Conservation (phyloP, 2,113 vertebrate genomes). For the Zosterops pallidus region DNA sequence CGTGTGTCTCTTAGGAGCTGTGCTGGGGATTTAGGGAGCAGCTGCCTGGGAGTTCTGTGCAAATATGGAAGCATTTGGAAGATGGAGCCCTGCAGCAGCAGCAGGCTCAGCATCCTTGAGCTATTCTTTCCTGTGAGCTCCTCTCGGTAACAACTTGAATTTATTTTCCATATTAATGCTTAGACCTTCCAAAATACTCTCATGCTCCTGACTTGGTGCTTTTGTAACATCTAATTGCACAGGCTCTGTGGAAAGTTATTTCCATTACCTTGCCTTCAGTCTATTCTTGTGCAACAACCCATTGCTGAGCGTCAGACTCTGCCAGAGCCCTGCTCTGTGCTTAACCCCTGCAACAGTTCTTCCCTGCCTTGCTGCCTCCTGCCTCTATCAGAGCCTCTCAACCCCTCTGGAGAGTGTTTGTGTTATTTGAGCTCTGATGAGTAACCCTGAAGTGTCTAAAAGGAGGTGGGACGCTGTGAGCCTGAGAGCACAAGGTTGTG, state of each 20-base stretch:
- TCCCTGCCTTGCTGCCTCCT: neutral
- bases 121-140: neutral
- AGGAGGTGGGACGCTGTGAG: neutral
- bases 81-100: neutral
- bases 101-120: neutral
- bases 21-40: neutral
- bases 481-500: neutral
- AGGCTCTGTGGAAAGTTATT: neutral
- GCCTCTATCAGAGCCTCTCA: neutral
- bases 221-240: neutral
- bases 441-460: neutral
- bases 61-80: neutral
- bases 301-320: neutral
- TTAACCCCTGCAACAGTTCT: neutral
- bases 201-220: neutral
- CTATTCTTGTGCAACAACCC: neutral
- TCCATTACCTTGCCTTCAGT: neutral
- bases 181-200: neutral
- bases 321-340: neutral
- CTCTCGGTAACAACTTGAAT: neutral
- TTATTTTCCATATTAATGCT: neutral
- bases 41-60: neutral
- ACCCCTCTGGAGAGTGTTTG: neutral
- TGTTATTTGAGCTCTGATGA: neutral
- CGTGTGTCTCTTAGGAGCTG: neutral